Conservation (phyloP, 2,113 vertebrate species). For the Scortum barcoo region DNA sequence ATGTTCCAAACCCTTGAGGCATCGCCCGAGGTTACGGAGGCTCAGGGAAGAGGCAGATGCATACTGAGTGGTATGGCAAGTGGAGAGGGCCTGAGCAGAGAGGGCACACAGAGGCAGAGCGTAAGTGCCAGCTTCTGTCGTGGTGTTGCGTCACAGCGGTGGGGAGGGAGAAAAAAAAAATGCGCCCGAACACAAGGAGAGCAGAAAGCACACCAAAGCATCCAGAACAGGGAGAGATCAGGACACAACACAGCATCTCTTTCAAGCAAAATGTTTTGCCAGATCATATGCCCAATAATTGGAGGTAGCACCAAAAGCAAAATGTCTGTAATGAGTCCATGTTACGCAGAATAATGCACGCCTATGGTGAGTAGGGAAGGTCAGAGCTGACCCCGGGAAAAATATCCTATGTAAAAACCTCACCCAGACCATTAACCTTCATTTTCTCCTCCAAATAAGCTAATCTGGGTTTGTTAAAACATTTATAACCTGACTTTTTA, state of each 20-base stretch:
- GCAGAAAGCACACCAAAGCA: neutral
- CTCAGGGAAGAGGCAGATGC: slow-evolving; percentile 41
- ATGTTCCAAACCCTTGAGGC: slow-evolving; percentile 39
- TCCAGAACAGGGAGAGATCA: neutral
- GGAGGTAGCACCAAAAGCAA: neutral
- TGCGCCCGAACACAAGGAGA: neutral
- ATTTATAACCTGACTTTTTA: neutral
- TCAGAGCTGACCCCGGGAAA: neutral
- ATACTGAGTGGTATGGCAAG: slow-evolving; percentile 28
- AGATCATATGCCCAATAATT: no score
- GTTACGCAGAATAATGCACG: no score
- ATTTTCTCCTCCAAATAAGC: neutral
- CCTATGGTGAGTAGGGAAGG: no score
- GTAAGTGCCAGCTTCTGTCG: slow-evolving; percentile 36
- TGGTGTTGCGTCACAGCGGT: slow-evolving; percentile 16
- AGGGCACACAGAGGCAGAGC: slow-evolving; percentile 26
- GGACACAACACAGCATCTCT: neutral
- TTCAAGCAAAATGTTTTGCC: no score
- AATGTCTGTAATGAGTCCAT: no score
- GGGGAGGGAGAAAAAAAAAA: neutral
- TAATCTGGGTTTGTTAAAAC: neutral
- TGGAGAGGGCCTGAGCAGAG: slow-evolving; percentile 27
- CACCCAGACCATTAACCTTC: no score
- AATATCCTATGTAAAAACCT: no score
- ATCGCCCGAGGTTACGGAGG: slow-evolving; percentile 14